Evolutionary conservation across 2,797 vertebrate species (phyloP), one percentile per base, ranked within the genome.

Genomic region (Myotis planiceps): DNA sequence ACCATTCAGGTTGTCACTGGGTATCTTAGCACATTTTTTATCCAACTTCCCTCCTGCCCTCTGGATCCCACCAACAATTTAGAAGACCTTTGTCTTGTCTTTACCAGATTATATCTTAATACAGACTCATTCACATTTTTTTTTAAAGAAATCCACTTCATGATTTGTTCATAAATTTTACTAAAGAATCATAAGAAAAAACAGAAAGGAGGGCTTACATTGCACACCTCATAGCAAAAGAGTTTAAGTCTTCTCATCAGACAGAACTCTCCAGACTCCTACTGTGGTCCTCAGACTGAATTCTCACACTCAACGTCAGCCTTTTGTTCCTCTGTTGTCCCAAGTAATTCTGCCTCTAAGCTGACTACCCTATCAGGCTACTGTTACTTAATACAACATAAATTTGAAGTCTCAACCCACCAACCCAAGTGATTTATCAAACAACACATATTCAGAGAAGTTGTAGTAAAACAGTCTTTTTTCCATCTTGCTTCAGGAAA

Each of bases 341-440:
- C 88, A 74, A 16, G 79, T n/a, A 82, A 68, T 80, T 88, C 83
- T 83, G 58, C 60, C 65, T 37, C 92, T 71, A 66, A 86, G 25
- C 42, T 78, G 45, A 74, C 74, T 32, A 39, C 9, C 4, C n/a
- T 42, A 68, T 32, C 29, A 12, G 69, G 65, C 37, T 92, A 23
- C 10, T 23, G 9, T 29, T 51, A 66, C 45, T 83, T 68, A 80
- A 82, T 65, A 32, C 27, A 65, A 80, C 37, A 42, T 69, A 75
- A 49, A 89, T 37, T n/a, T 71, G 29, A 75, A 7, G 18, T 69
- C 53, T 78, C 66, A 58, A 25, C 37, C 39, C 27, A 88, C 68
- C 32, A 90, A 45, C 21, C 25, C 29, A 79, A 49, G n/a, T 63
- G 60, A 89, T 68, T 92, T n/a, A 6, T 58, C 58, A 89, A 66